Conservation (phyloP, 2,797 vertebrate genomes). For the Coregonus ussuriensis region DNA sequence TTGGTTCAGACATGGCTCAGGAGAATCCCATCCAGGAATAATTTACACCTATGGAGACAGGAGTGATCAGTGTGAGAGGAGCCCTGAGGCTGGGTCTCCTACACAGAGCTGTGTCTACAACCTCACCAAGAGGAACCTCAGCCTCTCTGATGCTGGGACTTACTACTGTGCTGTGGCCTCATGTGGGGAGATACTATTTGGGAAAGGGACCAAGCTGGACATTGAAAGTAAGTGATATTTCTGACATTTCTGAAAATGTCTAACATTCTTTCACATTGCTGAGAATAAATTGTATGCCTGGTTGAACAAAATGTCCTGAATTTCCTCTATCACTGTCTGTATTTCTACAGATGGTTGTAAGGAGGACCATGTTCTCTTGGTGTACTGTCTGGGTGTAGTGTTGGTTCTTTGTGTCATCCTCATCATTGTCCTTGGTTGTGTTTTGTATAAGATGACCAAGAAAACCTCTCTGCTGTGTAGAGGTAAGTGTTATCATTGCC, state of each 20-base stretch:
- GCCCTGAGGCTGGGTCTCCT: conserved; percentile 8
- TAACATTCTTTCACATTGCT: background rate
- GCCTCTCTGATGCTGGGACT: conserved; percentile 16
- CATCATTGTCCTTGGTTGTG: background rate
- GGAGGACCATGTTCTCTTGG: background rate
- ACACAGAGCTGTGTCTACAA: conserved; percentile 16
- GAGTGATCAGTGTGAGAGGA: conserved; percentile 6
- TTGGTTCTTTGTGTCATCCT: background rate
- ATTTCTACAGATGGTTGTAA: background rate
- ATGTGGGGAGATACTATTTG: conserved; percentile 13
- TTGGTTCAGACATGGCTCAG: conserved; percentile 11
- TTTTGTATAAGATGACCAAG: conserved; percentile 25
- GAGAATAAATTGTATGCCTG: background rate
- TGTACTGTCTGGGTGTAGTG: background rate
- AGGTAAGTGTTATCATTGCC: conserved; percentile 23
- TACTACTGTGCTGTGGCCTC: conserved; percentile 15
- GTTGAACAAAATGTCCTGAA: conserved; percentile 25
- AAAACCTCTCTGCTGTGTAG: background rate
- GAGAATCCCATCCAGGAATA: conserved; percentile 1
- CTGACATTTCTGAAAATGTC: background rate
- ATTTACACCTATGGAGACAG: conserved; percentile 7
- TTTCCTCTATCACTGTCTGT: background rate
- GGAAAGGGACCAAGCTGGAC: background rate
- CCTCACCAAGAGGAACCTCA: conserved; percentile 12
- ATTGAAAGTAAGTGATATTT: background rate